phyloP scores from a whole-genome alignment of 2,888 invertebrate genomes.

The Mythimna vitellina region DNA sequence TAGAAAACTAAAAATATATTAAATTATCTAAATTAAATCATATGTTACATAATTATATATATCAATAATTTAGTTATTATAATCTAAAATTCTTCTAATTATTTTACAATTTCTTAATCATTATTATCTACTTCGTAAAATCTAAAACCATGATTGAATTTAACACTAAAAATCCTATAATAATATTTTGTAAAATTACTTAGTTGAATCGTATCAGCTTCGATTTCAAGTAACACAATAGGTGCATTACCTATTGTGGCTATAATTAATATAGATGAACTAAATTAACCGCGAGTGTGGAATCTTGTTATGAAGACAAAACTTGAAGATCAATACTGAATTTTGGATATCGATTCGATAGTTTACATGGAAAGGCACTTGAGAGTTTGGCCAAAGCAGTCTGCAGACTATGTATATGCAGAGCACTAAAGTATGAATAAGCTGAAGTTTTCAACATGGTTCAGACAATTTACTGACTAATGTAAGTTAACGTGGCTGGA shows the following conservation, averaged over 20 bases:
- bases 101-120: background rate
- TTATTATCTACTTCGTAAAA: background rate
- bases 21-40: too few species aligned
- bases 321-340: constrained; percentile 18
- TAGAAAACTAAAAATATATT: too few species aligned
- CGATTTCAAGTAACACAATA: constrained; percentile 35
- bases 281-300: constrained; percentile 44
- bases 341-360: constrained; percentile 10
- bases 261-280: constrained; percentile 51
- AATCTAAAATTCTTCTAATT: too few species aligned
- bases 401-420: background rate
- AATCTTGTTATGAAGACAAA: constrained; percentile 17
- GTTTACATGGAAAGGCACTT: constrained; percentile 36
- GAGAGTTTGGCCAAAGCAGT: background rate
- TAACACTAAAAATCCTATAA: constrained; percentile 10
- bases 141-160: constrained; percentile 2
- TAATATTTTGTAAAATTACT: constrained; percentile 1
- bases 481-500: background rate
- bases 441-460: background rate
- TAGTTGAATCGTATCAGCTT: constrained; percentile 29
- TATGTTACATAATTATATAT: too few species aligned
- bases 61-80: too few species aligned
- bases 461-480: background rate
- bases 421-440: background rate
- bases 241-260: constrained; percentile 40